Base-by-base conservation (phyloP, 2,113 vertebrate genomes). In the Emydura subglobosa region DNA sequence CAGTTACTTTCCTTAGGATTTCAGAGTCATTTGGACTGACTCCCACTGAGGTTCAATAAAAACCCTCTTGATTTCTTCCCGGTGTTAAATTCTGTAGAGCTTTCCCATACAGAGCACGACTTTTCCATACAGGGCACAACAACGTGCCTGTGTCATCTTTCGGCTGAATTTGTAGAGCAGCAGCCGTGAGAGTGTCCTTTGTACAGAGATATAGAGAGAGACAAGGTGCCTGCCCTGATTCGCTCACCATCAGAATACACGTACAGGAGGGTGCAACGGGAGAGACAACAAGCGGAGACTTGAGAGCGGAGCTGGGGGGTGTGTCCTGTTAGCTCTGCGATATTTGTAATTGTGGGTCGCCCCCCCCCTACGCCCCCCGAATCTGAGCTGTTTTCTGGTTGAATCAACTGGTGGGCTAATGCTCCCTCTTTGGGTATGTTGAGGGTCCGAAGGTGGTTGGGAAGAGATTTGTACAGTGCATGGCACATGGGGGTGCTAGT, bases 271-370 rank as follows among this genome's bases (percentile, higher is more conserved):
- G 68, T 59, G 31, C 42, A 22, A 6, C 1, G 22, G 39, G 7
- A 2, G 27, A 68, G 34, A 6, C 44, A 61, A 42, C 0, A 1
- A 0, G 6, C n/a, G 4, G 34, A 39, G 57, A 29, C 24, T 59
- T 49, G 55, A 86, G 55, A 19, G 49, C 49, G 83, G 68, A 6
- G 5, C 47, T 34, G 10, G 55, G 11, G 49, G 49, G 82, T 86
- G 65, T 49, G 19, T 76, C 84, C 79, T 53, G 53, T 76, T 44
- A 9, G 34, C 11, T 24, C 19, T 44, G 74, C 11, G 11, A 11
- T 47, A 21, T 1, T 0, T 0, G 65, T 68, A 68, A 68, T 17
- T 68, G 0, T 50, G 31, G 25, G 4, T 1, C 29, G 4, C 31
- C 44, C 12, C 5, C 59, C 16, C n/a, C n/a, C n/a, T n/a, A n/a